Base-by-base conservation (phyloP, 2,888 invertebrate species). In the Scotopteryx bipunctaria region DNA sequence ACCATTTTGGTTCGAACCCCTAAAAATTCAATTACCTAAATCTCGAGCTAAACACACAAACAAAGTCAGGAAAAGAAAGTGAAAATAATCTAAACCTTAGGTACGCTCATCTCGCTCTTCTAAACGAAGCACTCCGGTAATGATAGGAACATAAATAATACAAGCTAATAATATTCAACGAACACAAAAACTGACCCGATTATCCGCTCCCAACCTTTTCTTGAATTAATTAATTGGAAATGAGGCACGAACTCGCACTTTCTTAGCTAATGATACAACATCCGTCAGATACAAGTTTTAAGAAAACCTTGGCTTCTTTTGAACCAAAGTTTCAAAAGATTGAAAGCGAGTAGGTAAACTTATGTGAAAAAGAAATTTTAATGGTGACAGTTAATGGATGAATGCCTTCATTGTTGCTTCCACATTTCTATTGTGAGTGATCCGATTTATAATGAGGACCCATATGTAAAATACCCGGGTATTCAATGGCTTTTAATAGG, bases 381-480 rank as follows among this genome's bases (percentile, higher is more conserved):
- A 63, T 59, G 64, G 65, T 58, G 29, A 35, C 59, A 54, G 60
- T 67, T 66, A 65, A 61, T 57, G 59, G 49, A 49, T 73, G 78
- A 78, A 80, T 77, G 76, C 71, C 67, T 72, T 70, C 76, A 81
- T 81, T 82, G 78, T 81, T 71, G 70, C 69, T 66, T 67, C 63
- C 68, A 69, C 68, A 65, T 60, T 56, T 58, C 73, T 64, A 76
- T 81, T 81, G 77, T 77, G 59, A 57, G 48, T 41, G 62, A 63
- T 58, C 57, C 63, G 60, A 66, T 69, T 71, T 70, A 72, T 78
- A 78, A 80, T 78, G 78, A 79, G 78, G 69, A 59, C 65, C 53
- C 52, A 60, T 61, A 38, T 57, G 57, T 59, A 35, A 56, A 48
- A 56, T 46, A 29, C 35, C 48, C 49, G 43, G 31, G 27, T 31